Evolutionary conservation across 1,140 invertebrate species (phyloP), one percentile per base, ranked within the genome.

Genomic region (Orius insidiosus): DNA sequence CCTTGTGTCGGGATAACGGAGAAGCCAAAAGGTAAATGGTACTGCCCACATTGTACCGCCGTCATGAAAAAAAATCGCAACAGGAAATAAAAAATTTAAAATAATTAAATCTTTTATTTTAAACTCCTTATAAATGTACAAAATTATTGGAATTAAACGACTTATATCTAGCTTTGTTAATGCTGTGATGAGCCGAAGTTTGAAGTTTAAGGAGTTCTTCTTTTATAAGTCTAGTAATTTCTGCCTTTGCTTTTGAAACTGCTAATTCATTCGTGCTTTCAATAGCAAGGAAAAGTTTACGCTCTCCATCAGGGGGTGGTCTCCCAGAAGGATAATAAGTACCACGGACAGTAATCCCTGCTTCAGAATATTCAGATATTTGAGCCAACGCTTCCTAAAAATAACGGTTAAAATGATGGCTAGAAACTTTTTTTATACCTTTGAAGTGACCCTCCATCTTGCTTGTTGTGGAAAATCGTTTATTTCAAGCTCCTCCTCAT

Each of bases 401-500:
- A 47, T n/a, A n/a, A n/a, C n/a, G n/a, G n/a, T n/a, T n/a, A n/a
- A n/a, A n/a, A n/a, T n/a, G n/a, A n/a, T n/a, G n/a, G n/a, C n/a
- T n/a, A n/a, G n/a, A 24, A 42, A 41, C 19, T 57, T 58, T n/a
- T n/a, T n/a, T n/a, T n/a, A n/a, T n/a, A 82, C 80, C 72, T 94
- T 95, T 41, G 88, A 95, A 1, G 94, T 98, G n/a, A 98, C 88
- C 52, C 89, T 75, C 90, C 93, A 98, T 48, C 95, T 70, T 0
- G 94, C 93, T 62, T 96, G 93, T 55, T 99, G 95, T 14, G 95
- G 96, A 66, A 99, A 98, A 63, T 99, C 95, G 59, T 99, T 99
- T 55, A 99, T 99, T 65, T 99, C 96, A 43, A 99, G 69, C 63
- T 99, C 96, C 56, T 98, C 94, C 63, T 99, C 95, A 62, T 96